These are phyloP conservation scores for Acrobasis suavella DNA, from an alignment of 2,888 invertebrate species.

Conservation along the genomic window DNA sequence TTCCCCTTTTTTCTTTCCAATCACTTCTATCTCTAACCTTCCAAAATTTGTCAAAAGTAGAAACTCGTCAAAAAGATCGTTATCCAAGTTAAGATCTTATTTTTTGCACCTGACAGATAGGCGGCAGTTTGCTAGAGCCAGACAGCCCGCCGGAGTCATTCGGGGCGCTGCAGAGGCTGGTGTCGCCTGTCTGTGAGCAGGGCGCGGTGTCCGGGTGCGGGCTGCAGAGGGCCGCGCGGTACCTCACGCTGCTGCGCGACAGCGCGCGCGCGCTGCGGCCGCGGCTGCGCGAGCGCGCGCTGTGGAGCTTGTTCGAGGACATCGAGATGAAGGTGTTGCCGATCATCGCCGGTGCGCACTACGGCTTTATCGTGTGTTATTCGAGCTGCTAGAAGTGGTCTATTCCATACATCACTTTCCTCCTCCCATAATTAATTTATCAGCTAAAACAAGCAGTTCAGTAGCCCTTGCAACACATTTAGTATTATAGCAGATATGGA, in stretches of 20 bases:
- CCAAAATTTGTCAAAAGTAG: no score
- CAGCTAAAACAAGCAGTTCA: no score
- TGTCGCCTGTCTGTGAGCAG: no score
- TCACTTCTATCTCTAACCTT: no score
- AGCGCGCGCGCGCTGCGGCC: slow-evolving; percentile 41
- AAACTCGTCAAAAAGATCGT: neutral
- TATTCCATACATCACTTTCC: neutral
- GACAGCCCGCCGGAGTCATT: slow-evolving; percentile 67
- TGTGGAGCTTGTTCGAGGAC: slow-evolving; percentile 68
- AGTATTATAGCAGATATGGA: slow-evolving; percentile 62
- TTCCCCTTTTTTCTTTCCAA: no score
- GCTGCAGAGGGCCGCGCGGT: slow-evolving; percentile 61
- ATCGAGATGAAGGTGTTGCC: slow-evolving; percentile 74
- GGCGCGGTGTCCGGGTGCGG: slow-evolving; percentile 51
- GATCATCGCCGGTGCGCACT: slow-evolving; percentile 61
- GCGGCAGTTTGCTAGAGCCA: slow-evolving; percentile 65
- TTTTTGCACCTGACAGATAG: slow-evolving; percentile 58
- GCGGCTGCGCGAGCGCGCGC: slow-evolving; percentile 46
- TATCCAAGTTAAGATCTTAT: neutral
- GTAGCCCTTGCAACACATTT: neutral
- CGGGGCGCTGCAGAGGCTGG: slow-evolving; percentile 52
- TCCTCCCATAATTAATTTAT: no score
- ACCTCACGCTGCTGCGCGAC: slow-evolving; percentile 47
- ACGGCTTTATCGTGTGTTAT: no score
- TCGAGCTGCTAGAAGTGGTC: no score